Percentiles rank a stretch among this genome's conserved stretches.
Conservation (phyloP, 2,888 invertebrate genomes). For the Willowsia nigromaculata region DNA sequence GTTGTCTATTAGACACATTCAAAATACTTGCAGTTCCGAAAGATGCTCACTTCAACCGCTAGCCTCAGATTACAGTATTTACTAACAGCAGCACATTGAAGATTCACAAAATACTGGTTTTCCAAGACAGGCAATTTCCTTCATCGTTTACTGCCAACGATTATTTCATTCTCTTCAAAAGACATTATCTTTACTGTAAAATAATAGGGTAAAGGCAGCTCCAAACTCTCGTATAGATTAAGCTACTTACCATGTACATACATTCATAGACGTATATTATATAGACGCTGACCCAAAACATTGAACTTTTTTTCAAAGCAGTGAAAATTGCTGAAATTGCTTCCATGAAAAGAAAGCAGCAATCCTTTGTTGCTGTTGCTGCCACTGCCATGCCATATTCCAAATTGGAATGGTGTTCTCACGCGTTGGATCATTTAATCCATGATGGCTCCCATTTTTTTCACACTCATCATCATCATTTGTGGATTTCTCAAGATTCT, state of each 20-base stretch:
- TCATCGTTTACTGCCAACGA: constrained; percentile 38
- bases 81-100: too few relatives aligned
- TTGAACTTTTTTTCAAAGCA: constrained; percentile 25
- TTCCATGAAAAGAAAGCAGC: constrained; percentile 29
- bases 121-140: neutral
- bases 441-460: constrained; percentile 74
- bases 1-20: too few relatives aligned
- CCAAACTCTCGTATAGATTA: neutral
- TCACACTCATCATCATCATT: constrained; percentile 75
- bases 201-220: constrained; percentile 13
- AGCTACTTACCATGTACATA: neutral
- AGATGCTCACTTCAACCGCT: too few relatives aligned
- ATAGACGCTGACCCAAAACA: constrained; percentile 19
- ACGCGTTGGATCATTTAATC: constrained; percentile 75
- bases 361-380: neutral
- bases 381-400: constrained; percentile 34
- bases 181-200: constrained; percentile 30
- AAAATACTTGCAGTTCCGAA: too few relatives aligned
- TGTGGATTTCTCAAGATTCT: constrained; percentile 70
- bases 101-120: neutral
- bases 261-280: neutral
- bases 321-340: constrained; percentile 52
- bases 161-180: constrained; percentile 37
- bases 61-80: too few relatives aligned
- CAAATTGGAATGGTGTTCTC: constrained; percentile 66